These are phyloP conservation scores for Xiphophorus hellerii DNA, from an alignment of 2,113 vertebrate species.

Conservation along the genomic window DNA sequence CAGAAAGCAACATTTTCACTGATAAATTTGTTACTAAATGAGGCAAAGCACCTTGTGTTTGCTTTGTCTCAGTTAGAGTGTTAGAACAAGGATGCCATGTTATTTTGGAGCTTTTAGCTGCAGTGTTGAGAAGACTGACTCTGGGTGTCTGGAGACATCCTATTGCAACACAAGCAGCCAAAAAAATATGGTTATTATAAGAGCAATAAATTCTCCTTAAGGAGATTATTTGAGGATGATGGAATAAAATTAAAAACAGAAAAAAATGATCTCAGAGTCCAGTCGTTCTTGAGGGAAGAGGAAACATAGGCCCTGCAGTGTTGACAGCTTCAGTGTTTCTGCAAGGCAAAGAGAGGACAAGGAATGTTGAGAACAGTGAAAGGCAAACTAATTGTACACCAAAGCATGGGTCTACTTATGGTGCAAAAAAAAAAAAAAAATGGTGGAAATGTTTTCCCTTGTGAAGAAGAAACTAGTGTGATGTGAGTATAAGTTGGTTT, in stretches of 20 bases:
- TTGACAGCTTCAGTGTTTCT: constrained; percentile 28
- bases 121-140: constrained; percentile 38
- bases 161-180: constrained; percentile 71
- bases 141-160: constrained; percentile 24
- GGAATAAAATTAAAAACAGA: background rate
- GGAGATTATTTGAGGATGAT: background rate
- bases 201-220: constrained; percentile 21
- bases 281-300: constrained; percentile 22
- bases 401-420: background rate
- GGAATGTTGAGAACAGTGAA: background rate
- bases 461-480: background rate
- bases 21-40: constrained; percentile 23
- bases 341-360: background rate
- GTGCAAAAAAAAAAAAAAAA: background rate
- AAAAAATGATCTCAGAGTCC: background rate
- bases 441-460: background rate
- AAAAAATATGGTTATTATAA: constrained; percentile 64
- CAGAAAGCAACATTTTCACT: constrained; percentile 2
- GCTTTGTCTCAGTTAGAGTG: constrained; percentile 22
- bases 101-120: constrained; percentile 57
- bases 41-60: constrained; percentile 23
- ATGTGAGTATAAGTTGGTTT: background rate
- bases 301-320: constrained; percentile 63
- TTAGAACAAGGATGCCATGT: constrained; percentile 17
- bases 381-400: background rate